phyloP scores from a whole-genome alignment of 2,113 vertebrate species.

The Piprites chloris region DNA sequence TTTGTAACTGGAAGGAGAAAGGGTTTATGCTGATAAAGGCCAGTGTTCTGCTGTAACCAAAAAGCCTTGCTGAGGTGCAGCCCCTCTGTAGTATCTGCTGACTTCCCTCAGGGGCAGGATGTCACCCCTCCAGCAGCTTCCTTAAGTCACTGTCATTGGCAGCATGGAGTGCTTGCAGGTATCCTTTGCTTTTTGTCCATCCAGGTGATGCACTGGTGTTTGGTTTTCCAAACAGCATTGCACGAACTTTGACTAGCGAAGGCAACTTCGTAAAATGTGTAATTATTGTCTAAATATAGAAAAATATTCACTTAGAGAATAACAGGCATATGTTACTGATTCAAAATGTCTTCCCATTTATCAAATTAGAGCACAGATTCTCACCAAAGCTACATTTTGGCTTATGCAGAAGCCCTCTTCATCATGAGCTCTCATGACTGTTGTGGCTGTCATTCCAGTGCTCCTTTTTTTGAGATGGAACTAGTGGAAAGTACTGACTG shows the following conservation, averaged over 20 bases:
- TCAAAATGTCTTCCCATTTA: background rate
- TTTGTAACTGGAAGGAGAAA: background rate
- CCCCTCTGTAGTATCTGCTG: background rate
- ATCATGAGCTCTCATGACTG: background rate
- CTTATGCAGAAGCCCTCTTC: background rate
- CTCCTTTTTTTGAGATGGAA: background rate
- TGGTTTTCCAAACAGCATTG: background rate
- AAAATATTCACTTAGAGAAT: background rate
- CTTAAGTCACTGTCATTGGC: fast-evolving
- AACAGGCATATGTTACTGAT: background rate
- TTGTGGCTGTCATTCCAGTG: background rate
- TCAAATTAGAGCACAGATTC: background rate
- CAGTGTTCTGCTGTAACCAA: background rate
- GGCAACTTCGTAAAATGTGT: background rate
- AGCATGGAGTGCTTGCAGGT: background rate
- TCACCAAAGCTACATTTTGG: background rate
- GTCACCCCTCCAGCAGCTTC: background rate
- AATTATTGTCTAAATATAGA: conserved; percentile 22
- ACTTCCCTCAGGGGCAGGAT: background rate
- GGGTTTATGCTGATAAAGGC: background rate
- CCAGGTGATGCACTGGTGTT: background rate
- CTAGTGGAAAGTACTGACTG: background rate
- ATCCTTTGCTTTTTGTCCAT: background rate
- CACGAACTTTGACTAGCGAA: background rate
- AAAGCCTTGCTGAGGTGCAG: background rate